Evolutionary conservation across 2,113 vertebrate species (phyloP).

Genomic region (Tichodroma muraria): DNA sequence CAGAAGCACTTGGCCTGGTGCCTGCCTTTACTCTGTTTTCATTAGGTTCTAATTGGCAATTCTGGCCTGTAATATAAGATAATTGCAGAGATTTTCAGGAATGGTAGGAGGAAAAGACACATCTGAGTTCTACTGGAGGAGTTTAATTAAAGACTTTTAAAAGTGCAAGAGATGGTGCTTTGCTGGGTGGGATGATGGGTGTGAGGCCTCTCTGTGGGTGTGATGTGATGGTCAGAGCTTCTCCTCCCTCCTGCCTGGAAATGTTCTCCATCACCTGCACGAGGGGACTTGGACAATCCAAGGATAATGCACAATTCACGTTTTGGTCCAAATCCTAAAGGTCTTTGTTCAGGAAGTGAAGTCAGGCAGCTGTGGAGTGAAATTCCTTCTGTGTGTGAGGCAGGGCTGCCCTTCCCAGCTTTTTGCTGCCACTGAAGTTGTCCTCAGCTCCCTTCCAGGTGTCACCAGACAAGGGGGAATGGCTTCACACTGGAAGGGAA

Average conservation of each 20-base stretch:
- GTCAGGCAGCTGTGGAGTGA: neutral
- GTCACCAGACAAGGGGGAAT: neutral
- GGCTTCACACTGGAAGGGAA: neutral
- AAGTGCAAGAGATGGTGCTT: slow-evolving; percentile 31
- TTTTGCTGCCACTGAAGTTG: neutral
- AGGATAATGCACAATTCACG: accelerated
- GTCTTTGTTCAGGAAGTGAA: neutral
- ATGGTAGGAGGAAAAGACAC: neutral
- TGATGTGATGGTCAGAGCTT: neutral
- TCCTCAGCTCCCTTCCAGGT: neutral
- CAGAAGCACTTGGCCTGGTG: slow-evolving; percentile 7
- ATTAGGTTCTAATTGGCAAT: slow-evolving; percentile 58
- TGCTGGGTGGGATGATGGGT: neutral
- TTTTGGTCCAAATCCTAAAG: neutral
- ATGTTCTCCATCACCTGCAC: neutral
- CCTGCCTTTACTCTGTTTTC: slow-evolving; percentile 33
- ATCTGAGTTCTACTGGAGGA: slow-evolving; percentile 24
- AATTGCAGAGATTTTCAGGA: slow-evolving; percentile 47
- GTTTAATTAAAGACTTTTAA: slow-evolving; percentile 21
- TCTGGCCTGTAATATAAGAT: slow-evolving; percentile 54
- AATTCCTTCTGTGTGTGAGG: neutral
- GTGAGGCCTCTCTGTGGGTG: neutral
- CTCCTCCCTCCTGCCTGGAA: neutral
- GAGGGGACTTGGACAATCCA: neutral
- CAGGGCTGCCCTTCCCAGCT: neutral